Evolutionary conservation across 2,888 invertebrate species (phyloP).

Genomic region (Belgica antarctica): DNA sequence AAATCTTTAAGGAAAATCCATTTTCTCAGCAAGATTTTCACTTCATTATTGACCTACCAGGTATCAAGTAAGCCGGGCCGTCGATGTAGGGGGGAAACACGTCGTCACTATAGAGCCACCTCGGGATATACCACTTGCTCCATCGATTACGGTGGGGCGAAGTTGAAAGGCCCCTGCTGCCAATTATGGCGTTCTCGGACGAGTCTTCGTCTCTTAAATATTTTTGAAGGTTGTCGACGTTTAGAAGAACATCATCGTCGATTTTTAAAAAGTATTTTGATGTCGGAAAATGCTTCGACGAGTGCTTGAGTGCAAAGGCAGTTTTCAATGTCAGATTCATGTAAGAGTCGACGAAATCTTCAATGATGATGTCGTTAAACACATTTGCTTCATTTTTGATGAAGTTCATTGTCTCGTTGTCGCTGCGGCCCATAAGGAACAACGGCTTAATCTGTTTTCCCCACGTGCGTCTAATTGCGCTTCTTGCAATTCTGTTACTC

Average conservation of each 20-base stretch:
- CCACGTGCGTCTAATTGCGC: constrained; percentile 24
- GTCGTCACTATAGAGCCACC: not conserved
- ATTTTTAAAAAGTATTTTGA: not conserved
- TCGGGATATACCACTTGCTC: not conserved
- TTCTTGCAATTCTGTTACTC: not conserved
- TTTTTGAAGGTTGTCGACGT: constrained; percentile 3
- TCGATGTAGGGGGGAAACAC: not conserved
- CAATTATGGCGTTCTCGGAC: not conserved
- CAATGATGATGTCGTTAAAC: no score
- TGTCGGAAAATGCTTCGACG: no score
- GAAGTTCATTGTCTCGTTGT: not conserved
- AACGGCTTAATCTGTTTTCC: constrained; percentile 24
- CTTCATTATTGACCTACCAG: not conserved
- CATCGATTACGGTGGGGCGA: no score
- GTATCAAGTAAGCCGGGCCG: not conserved
- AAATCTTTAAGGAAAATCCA: no score
- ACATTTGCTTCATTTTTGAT: constrained; percentile 1
- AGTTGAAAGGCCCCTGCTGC: not conserved
- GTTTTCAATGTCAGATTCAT: no score
- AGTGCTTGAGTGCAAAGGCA: no score
- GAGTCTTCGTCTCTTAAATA: not conserved
- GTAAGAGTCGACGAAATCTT: not conserved
- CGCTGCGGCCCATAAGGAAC: not conserved
- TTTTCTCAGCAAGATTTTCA: no score
- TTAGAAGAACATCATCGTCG: constrained; percentile 3